A percentile compares a stretch with the other conserved stretches of the same genome.
Conservation (phyloP, 2,888 invertebrate species). For the Tipula helvola region DNA sequence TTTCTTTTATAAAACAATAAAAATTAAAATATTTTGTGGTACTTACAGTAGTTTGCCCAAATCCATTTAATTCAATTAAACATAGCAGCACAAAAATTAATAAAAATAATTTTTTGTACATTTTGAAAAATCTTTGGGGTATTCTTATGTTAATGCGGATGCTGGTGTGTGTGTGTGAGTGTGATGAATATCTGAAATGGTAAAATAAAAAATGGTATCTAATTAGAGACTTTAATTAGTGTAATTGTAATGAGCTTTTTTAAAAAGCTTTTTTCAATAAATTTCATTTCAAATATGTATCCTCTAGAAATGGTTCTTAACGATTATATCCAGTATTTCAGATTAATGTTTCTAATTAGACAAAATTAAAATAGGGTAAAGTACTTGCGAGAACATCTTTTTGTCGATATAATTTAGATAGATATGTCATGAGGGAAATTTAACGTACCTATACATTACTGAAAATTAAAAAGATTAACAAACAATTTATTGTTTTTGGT, state of each 20-base stretch:
- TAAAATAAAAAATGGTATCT: not conserved
- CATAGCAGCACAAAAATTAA: not conserved
- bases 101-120: not conserved
- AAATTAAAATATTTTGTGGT: not conserved
- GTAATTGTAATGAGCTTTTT: not conserved
- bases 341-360: not conserved
- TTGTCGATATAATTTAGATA: not conserved
- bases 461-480: too few relatives aligned
- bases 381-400: not conserved
- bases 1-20: not conserved
- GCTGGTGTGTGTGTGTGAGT: not conserved
- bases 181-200: not conserved
- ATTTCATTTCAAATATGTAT: not conserved
- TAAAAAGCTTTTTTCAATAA: not conserved
- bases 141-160: not conserved
- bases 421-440: not conserved
- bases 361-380: not conserved
- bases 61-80: not conserved
- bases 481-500: too few relatives aligned
- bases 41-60: not conserved
- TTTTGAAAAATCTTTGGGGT: not conserved
- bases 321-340: not conserved
- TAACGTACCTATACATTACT: too few relatives aligned
- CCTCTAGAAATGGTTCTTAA: not conserved
- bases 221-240: not conserved